A percentile compares a stretch with the other conserved stretches of the same genome.
phyloP scores from a whole-genome alignment of 2,113 vertebrate species.

The Tenrec ecaudatus region DNA sequence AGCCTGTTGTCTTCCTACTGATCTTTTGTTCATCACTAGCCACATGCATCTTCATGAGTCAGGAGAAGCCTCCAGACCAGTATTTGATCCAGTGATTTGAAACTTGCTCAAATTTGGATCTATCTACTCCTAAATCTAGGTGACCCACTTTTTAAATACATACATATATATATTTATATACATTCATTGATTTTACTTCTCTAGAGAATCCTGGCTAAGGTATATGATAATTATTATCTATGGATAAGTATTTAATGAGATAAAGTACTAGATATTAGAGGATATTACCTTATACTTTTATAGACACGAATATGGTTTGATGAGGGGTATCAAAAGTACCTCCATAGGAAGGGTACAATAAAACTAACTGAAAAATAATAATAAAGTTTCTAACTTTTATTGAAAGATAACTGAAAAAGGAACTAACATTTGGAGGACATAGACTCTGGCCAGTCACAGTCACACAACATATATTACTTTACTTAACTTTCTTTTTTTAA shows the following conservation, averaged over 20 bases:
- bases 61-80: too few species aligned
- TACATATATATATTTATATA: too few species aligned
- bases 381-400: conserved; percentile 36
- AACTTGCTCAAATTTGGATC: too few species aligned
- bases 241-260: not conserved
- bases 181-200: too few species aligned
- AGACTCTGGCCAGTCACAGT: not conserved
- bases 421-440: not conserved
- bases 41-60: too few species aligned
- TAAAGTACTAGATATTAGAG: not conserved
- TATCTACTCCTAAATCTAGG: too few species aligned
- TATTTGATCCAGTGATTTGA: too few species aligned
- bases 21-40: too few species aligned
- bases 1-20: too few species aligned
- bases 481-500: not conserved
- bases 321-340: not conserved
- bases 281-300: not conserved
- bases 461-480: conserved; percentile 22
- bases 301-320: not conserved
- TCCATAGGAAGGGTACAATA: conserved; percentile 15
- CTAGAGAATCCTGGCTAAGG: too few species aligned
- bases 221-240: not conserved
- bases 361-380: conserved; percentile 22
- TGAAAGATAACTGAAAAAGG: conserved; percentile 23
- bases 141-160: too few species aligned